Conservation (phyloP, 2,797 vertebrate species). For the Spea hammondii region DNA sequence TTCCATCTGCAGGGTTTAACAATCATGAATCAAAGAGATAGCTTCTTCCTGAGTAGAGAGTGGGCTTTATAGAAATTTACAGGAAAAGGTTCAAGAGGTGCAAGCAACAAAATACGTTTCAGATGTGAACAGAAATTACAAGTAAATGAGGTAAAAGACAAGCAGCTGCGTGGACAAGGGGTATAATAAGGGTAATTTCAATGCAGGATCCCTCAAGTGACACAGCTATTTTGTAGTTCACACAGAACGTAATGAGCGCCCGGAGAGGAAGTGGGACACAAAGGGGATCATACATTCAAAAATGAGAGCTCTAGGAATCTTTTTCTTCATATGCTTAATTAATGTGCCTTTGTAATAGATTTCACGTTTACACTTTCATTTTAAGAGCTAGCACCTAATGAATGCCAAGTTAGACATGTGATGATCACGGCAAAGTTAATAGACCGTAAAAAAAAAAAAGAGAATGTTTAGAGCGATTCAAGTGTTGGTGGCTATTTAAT, state of each 20-base stretch:
- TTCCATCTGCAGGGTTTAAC: not conserved
- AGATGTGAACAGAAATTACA: conserved; percentile 32
- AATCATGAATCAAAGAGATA: conserved; percentile 30
- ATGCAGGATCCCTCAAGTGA: not conserved
- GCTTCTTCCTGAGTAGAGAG: conserved; percentile 19
- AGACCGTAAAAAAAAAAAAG: too few relatives aligned
- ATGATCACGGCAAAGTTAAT: too few relatives aligned
- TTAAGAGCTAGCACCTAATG: too few relatives aligned
- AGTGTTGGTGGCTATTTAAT: too few relatives aligned
- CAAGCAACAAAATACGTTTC: conserved; percentile 31
- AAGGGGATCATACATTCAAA: not conserved
- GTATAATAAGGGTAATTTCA: conserved; percentile 5
- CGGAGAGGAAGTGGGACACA: not conserved
- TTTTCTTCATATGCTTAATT: too few relatives aligned
- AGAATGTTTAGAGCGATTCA: too few relatives aligned
- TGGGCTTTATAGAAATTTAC: conserved; percentile 5
- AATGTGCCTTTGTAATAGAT: too few relatives aligned
- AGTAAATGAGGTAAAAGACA: conserved; percentile 4
- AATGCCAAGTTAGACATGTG: too few relatives aligned
- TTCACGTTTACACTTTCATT: too few relatives aligned
- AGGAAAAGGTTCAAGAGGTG: conserved; percentile 25
- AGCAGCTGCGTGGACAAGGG: conserved; percentile 1
- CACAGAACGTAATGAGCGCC: conserved; percentile 17
- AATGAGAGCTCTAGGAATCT: not conserved
- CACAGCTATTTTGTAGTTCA: conserved; percentile 8